Conservation (phyloP, 2,888 invertebrate species). For the Sinohyriopsis cumingii region DNA sequence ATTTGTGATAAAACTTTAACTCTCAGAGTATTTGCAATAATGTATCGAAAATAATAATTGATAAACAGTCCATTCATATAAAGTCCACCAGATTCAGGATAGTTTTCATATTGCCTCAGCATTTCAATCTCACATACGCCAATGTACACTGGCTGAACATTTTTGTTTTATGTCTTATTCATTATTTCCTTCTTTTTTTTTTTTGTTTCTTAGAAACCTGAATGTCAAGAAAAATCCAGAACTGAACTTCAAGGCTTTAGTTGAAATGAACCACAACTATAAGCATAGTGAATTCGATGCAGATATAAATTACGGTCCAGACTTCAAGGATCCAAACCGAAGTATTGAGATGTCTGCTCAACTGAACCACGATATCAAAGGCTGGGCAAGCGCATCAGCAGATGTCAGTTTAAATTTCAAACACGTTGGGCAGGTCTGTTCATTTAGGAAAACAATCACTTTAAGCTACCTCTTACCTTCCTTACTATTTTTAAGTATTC, state of each 20-base stretch:
- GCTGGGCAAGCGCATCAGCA: conserved; percentile 12
- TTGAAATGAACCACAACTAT: conserved; percentile 37
- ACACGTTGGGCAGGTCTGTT: too few relatives aligned
- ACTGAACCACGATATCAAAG: conserved; percentile 28
- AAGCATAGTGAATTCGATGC: conserved; percentile 36
- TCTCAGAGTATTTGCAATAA: too few relatives aligned
- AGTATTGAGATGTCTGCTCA: conserved; percentile 26
- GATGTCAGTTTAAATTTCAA: conserved; percentile 13
- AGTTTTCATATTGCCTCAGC: too few relatives aligned
- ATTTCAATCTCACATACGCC: too few relatives aligned
- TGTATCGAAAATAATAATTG: too few relatives aligned
- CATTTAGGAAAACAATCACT: too few relatives aligned
- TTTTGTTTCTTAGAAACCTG: conserved; percentile 27
- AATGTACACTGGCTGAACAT: too few relatives aligned
- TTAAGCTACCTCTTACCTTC: too few relatives aligned
- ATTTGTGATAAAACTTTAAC: too few relatives aligned
- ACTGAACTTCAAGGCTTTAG: conserved; percentile 26
- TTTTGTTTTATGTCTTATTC: too few relatives aligned
- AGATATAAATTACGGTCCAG: conserved; percentile 36
- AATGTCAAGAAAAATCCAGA: conserved; percentile 28
- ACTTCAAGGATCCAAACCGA: conserved; percentile 37
- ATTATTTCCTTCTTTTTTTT: too few relatives aligned
- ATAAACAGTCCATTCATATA: not conserved
- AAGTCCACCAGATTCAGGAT: not conserved
- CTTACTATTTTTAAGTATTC: too few relatives aligned